A percentile compares a stretch with the other conserved stretches of the same genome.
These are phyloP conservation scores for Lates calcarifer DNA, from an alignment of 2,113 vertebrate species.

Conservation along the genomic window DNA sequence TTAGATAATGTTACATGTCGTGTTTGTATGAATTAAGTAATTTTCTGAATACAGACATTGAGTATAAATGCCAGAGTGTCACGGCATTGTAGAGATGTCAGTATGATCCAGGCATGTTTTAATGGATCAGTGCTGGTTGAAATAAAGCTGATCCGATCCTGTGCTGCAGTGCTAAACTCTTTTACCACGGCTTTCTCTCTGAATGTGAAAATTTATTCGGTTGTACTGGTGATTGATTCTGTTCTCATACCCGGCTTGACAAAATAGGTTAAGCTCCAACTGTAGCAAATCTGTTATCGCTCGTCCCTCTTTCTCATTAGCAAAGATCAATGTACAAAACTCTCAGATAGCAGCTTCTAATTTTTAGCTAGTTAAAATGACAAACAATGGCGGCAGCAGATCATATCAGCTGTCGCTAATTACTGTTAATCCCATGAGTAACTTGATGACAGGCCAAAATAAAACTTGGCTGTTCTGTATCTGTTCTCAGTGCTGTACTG, in stretches of 20 bases:
- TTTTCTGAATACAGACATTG: too few species aligned
- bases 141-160: not conserved
- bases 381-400: not conserved
- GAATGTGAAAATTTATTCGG: not conserved
- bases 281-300: not conserved
- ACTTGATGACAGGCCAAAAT: not conserved
- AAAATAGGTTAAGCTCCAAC: not conserved
- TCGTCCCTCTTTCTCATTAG: too few species aligned
- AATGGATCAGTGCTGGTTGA: not conserved
- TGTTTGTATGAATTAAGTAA: too few species aligned
- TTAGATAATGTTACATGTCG: too few species aligned
- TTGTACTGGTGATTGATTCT: not conserved
- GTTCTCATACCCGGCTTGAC: not conserved
- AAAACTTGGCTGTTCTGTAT: not conserved
- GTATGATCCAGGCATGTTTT: too few species aligned
- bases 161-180: not conserved
- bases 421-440: too few species aligned
- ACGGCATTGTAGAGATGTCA: too few species aligned
- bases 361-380: not conserved
- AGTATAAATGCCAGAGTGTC: too few species aligned
- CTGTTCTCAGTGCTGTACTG: too few species aligned
- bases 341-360: not conserved
- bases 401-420: not conserved
- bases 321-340: not conserved
- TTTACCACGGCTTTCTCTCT: not conserved